Evolutionary conservation across 2,113 vertebrate species (phyloP).

Genomic region (Tautogolabrus adspersus): DNA sequence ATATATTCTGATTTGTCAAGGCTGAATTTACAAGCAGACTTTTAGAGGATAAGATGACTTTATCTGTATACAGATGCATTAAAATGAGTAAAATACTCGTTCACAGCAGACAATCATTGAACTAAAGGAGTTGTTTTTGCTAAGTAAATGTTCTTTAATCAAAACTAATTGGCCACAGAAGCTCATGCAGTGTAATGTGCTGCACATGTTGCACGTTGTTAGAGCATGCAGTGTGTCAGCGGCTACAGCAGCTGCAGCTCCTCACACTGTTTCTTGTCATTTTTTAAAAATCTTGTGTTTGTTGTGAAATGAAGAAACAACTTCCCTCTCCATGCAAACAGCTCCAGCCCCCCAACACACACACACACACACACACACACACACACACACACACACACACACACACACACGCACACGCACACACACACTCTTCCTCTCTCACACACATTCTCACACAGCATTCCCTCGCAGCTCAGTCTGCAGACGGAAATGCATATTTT

Average conservation of each 20-base stretch:
- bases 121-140: slow-evolving; percentile 43
- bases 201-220: slow-evolving; percentile 65
- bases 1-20: background rate
- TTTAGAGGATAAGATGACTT: slow-evolving; percentile 7
- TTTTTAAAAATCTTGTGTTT: background rate
- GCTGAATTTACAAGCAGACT: background rate
- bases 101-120: slow-evolving; percentile 28
- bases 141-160: slow-evolving; percentile 64
- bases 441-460: slow-evolving; percentile 22
- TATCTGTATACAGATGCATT: slow-evolving; percentile 31
- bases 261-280: slow-evolving; percentile 2
- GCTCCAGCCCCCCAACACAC: slow-evolving; percentile 17
- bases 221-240: slow-evolving; percentile 21
- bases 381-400: slow-evolving; percentile 25
- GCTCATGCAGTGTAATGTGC: slow-evolving; percentile 36
- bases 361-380: slow-evolving; percentile 7
- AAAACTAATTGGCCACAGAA: slow-evolving; percentile 67
- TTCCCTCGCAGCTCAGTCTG: slow-evolving; percentile 57
- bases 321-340: slow-evolving; percentile 20
- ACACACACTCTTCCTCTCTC: slow-evolving; percentile 9
- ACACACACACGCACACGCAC: slow-evolving; percentile 31
- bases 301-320: slow-evolving; percentile 20
- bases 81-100: slow-evolving; percentile 37
- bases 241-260: background rate
- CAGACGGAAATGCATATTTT: slow-evolving; percentile 60